Base-by-base conservation (phyloP, 2,113 vertebrate species). In the Halichoerus grypus region DNA sequence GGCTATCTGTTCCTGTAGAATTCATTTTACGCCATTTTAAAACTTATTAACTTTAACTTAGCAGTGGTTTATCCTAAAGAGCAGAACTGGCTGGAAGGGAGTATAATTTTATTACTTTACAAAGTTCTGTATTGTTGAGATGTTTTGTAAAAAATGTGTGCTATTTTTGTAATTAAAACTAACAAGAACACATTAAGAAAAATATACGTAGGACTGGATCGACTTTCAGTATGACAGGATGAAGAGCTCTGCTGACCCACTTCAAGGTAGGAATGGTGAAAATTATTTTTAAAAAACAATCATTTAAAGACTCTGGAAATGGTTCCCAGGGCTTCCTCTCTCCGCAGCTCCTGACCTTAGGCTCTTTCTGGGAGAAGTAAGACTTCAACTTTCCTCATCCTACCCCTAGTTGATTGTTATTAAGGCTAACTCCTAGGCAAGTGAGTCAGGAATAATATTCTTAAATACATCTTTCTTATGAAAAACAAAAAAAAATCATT, bases 401-500 rank as follows among this genome's bases (percentile, higher is more conserved):
- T 5, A 1, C 0, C 19, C 18, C 51, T 9, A 18, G 53, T n/a
- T 72, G 26, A 42, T 8, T 95, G 24, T 13, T 76, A 3, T 39
- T 79, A 28, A 88, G 31, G 2, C 33, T 88, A 84, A 95, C 22
- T 91, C 46, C 61, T 57, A 31, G 51, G 51, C 39, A 18, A 9
- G 13, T 26, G 8, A 8, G 12, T 84, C 4, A 15, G 57, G 3
- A 95, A 53, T 46, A 83, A 11, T 16, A 87, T 36, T 3, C 51
- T 97, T 91, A 88, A 96, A 77, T 5, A 90, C 1, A 74, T 26
- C 57, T 49, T 67, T 67, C 53, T 55, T 59, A 81, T 9, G 26
- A 91, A 88, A 93, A 81, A 88, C 42, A 92, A 93, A 31, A 7
- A 7, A 93, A 36, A 72, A 96, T 93, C 55, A 91, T 26, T 77